A percentile compares a stretch with the other conserved stretches of the same genome.
Evolutionary conservation across 53 echinoderm and acorn worm genomes (phyloP).

Genomic region (Hippasteria phrygiana): DNA sequence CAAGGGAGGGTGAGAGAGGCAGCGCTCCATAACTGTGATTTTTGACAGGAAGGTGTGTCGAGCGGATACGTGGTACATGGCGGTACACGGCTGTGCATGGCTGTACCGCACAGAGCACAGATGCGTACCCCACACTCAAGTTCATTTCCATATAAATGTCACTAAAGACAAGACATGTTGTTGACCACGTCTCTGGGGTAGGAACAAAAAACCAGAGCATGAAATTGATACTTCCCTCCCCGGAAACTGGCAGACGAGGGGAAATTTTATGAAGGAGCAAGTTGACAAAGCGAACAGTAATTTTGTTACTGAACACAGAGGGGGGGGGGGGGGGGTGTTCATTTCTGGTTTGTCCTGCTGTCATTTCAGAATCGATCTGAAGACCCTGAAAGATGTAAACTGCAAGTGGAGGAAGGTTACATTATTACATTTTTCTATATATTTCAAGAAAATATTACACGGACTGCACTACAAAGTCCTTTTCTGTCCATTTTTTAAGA

Average conservation of each 20-base stretch:
- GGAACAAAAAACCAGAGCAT: neutral
- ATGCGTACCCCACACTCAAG: no score
- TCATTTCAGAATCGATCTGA: no score
- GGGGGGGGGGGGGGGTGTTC: no score
- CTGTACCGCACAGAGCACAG: neutral
- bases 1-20: neutral
- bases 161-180: conserved; percentile 1
- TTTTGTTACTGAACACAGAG: neutral
- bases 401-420: no score
- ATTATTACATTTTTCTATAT: no score
- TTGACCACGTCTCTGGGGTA: neutral
- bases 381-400: no score
- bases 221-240: conserved; percentile 46
- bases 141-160: neutral
- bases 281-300: neutral
- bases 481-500: no score
- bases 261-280: neutral
- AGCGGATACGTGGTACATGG: neutral
- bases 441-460: no score
- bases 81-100: neutral
- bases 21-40: conserved; percentile 22
- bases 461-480: no score
- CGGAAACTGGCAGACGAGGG: neutral
- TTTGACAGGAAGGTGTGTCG: conserved; percentile 45
- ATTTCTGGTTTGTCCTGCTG: no score